Base-by-base conservation (phyloP, 35 echinoderm and acorn worm species). In the Antedon bifida region DNA sequence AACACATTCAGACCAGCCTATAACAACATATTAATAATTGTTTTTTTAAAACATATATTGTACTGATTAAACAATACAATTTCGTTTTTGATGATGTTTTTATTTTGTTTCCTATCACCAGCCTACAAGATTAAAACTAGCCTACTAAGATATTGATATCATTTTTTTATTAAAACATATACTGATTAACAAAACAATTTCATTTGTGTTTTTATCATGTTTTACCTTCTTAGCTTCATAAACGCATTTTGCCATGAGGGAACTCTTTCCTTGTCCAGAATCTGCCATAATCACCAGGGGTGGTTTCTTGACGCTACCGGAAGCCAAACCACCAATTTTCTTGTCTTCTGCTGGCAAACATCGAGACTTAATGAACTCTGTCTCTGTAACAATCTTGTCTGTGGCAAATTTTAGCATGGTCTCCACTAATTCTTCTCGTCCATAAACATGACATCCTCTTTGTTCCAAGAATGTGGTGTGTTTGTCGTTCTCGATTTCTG, bases 1-100 rank as follows among this genome's bases (percentile, higher is more conserved):
- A 99, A 99, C 9, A 89, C 86, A 86, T 87, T 84, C 32, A 99
- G 30, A n/a, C 85, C 83, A 56, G 87, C 88, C 95, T 99, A 56
- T 46, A 42, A 75, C 1, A 75, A 9, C 78, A 19, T 36, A 33
- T 30, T 38, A 78, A 1, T 74, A 64, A 64, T 14, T 42, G 38
- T 42, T 42, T 42, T 42, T 42, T 42, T 42, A 42, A 42, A 4
- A 42, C 4, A 42, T 42, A 7, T n/a, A n/a, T n/a, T n/a, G n/a
- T 7, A n/a, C n/a, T n/a, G n/a, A n/a, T n/a, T n/a, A n/a, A n/a
- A n/a, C n/a, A n/a, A n/a, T n/a, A n/a, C n/a, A 42, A 42, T 7
- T 42, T 7, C 38, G 14, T n/a, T 7, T 7, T 7, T 4, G 4
- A 42, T 4, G 14, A 42, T 42, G 4, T 42, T 42, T 42, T 4